Conservation (phyloP, 2,888 invertebrate genomes). For the Tetropium fuscum region DNA sequence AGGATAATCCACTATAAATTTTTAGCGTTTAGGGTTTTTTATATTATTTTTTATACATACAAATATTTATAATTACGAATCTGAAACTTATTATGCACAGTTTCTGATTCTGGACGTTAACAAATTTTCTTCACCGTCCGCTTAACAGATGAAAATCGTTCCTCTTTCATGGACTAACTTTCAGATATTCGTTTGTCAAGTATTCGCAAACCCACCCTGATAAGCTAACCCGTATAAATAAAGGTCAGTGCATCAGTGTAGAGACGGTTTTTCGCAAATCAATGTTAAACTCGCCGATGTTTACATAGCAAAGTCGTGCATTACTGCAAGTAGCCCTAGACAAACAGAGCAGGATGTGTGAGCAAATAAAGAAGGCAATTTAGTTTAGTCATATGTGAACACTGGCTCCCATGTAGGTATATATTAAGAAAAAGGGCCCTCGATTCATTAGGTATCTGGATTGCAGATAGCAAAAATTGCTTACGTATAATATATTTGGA, state of each 20-base stretch:
- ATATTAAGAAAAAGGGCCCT: constrained; percentile 51
- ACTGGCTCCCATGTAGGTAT: constrained; percentile 42
- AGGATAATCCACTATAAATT: no score
- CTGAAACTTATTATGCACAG: no score
- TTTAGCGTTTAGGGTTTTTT: no score
- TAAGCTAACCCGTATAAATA: no score
- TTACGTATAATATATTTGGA: background rate
- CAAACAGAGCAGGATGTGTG: constrained; percentile 57
- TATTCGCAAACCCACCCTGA: no score
- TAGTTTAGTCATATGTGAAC: constrained; percentile 49
- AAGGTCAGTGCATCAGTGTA: constrained; percentile 23
- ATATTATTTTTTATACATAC: no score
- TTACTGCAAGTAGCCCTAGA: constrained; percentile 60
- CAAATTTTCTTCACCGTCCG: no score
- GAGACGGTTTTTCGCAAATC: constrained; percentile 52
- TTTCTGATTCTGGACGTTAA: no score
- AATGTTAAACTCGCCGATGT: constrained; percentile 56
- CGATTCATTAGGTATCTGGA: constrained; percentile 44
- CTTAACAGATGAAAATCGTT: no score
- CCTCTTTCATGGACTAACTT: no score
- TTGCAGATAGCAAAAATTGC: constrained; percentile 6
- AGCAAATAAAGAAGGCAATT: constrained; percentile 58
- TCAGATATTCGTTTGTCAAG: no score
- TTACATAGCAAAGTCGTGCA: constrained; percentile 60
- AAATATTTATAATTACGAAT: no score